Evolutionary conservation across 2,888 invertebrate genomes (phyloP).

Genomic region (Copidosoma aretas): DNA sequence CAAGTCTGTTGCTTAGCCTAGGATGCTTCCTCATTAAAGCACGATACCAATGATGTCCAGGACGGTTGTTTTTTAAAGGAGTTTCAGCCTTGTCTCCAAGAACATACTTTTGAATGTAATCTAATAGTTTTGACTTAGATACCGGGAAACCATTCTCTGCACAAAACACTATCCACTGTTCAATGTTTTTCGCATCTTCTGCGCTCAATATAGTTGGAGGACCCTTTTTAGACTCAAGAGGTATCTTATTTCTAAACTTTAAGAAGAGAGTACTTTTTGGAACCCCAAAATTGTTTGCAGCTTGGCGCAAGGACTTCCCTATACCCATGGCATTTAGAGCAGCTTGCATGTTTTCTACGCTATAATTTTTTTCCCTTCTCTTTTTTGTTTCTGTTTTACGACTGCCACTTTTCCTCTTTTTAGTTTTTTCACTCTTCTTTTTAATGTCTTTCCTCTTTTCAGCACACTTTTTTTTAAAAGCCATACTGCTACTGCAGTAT

Average conservation of each 20-base stretch:
- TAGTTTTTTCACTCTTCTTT: too few relatives aligned
- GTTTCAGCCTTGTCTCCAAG: conserved; percentile 36
- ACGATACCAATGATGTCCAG: conserved; percentile 28
- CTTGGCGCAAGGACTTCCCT: neutral
- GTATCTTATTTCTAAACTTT: conserved; percentile 12
- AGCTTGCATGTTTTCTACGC: too few relatives aligned
- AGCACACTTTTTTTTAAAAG: too few relatives aligned
- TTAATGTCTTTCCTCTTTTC: too few relatives aligned
- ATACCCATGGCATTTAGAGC: too few relatives aligned
- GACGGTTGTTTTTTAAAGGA: conserved; percentile 23
- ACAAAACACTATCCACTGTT: conserved; percentile 32
- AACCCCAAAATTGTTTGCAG: conserved; percentile 15
- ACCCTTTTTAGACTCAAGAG: conserved; percentile 9
- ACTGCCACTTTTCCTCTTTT: too few relatives aligned
- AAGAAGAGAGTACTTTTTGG: conserved; percentile 7
- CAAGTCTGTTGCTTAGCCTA: conserved; percentile 8
- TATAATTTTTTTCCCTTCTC: too few relatives aligned
- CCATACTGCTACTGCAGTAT: too few relatives aligned
- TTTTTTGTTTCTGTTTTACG: too few relatives aligned
- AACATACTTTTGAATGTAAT: conserved; percentile 29
- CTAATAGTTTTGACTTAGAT: conserved; percentile 28
- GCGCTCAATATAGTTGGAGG: neutral
- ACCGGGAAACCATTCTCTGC: conserved; percentile 30
- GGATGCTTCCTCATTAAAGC: conserved; percentile 27
- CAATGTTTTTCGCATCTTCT: conserved; percentile 31